phyloP scores from a whole-genome alignment of 2,888 invertebrate species.

The Agrotis puta region DNA sequence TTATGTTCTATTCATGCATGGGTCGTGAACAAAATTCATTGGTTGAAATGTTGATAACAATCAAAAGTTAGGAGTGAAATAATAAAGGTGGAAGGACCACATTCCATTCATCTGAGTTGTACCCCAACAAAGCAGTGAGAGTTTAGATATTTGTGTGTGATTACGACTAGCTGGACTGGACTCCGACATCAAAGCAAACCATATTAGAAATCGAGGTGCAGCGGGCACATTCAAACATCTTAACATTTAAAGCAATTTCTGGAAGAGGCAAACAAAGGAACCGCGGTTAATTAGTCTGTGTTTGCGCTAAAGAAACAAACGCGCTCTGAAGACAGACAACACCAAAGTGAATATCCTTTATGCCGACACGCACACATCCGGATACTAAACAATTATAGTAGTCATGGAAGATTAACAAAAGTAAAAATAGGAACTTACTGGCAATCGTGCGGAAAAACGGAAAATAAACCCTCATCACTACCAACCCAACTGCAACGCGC shows the following conservation, averaged over 20 bases:
- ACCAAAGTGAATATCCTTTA: constrained; percentile 66
- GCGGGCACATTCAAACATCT: constrained; percentile 70
- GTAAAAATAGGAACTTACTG: constrained; percentile 15
- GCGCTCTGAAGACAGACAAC: constrained; percentile 76
- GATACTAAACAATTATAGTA: constrained; percentile 46
- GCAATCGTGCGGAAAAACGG: constrained; percentile 25
- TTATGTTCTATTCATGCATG: constrained; percentile 42
- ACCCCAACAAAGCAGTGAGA: constrained; percentile 65
- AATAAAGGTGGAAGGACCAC: constrained; percentile 68
- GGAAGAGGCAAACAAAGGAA: constrained; percentile 83
- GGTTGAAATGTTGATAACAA: constrained; percentile 62
- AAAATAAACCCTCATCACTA: constrained; percentile 29
- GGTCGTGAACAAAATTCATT: constrained; percentile 47
- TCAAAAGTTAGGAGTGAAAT: constrained; percentile 61
- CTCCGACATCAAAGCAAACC: constrained; percentile 71
- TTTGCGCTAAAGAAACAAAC: constrained; percentile 82
- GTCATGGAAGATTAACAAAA: constrained; percentile 25
- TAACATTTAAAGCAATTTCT: constrained; percentile 79
- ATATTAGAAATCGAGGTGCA: constrained; percentile 71
- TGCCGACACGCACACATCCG: constrained; percentile 71
- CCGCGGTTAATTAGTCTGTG: constrained; percentile 84
- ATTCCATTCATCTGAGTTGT: constrained; percentile 72
- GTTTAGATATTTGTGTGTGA: constrained; percentile 67
- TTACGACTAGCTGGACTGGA: constrained; percentile 66
- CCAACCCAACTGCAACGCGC: neutral